Conservation (phyloP, 2,888 invertebrate species). For the Tenthredo scrophulariae region DNA sequence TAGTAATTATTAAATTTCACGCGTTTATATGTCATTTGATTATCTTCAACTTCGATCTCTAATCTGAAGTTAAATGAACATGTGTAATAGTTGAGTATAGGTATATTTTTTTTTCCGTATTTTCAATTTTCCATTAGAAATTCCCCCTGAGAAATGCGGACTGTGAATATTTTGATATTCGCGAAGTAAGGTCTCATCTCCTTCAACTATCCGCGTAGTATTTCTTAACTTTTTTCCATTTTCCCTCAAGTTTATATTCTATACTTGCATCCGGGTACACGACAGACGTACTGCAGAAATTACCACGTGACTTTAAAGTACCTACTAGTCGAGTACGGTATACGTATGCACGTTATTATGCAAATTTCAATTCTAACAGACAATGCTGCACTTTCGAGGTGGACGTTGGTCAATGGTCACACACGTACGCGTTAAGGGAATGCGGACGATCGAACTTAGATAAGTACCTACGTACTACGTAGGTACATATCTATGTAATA, state of each 20-base stretch:
- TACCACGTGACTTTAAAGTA: constrained; percentile 5
- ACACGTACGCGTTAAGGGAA: constrained; percentile 42
- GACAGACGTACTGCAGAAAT: background rate
- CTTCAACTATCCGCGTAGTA: background rate
- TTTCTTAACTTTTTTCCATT: background rate
- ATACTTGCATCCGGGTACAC: background rate
- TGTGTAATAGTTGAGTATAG: too few relatives aligned
- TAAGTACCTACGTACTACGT: background rate
- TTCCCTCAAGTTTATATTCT: background rate
- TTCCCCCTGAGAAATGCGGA: background rate
- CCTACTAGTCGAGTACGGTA: background rate
- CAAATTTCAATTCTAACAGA: constrained; percentile 68
- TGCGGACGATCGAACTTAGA: constrained; percentile 32
- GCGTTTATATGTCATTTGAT: too few relatives aligned
- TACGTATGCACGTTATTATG: constrained; percentile 64
- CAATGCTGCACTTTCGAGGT: constrained; percentile 60
- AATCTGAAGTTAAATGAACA: too few relatives aligned
- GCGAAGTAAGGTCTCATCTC: background rate
- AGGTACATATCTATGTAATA: background rate
- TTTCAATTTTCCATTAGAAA: background rate
- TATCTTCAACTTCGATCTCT: too few relatives aligned
- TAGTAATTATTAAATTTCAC: too few relatives aligned
- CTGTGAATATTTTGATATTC: background rate
- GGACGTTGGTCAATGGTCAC: constrained; percentile 24
- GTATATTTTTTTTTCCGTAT: background rate